A percentile compares a stretch with the other conserved stretches of the same genome.
Conservation (phyloP, 2,113 vertebrate genomes). For the Spilogale gracilis region DNA sequence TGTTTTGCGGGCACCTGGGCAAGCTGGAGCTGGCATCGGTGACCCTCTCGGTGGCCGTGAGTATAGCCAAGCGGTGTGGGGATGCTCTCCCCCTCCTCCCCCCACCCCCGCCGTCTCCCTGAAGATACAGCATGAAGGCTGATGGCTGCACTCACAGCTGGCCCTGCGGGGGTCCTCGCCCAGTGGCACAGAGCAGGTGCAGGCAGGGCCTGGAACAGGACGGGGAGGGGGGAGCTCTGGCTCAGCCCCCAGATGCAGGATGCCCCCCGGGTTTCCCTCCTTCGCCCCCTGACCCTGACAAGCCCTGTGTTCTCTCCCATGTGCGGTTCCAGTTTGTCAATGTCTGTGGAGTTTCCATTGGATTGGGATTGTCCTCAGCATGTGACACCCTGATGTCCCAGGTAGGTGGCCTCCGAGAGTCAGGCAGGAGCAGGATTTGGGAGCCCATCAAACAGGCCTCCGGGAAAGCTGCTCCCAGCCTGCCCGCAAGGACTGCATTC, state of each 20-base stretch:
- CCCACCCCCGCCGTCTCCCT: no score
- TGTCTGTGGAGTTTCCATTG: slow-evolving; percentile 86
- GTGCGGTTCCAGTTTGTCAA: slow-evolving; percentile 85
- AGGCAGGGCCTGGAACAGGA: not conserved
- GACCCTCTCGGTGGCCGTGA: slow-evolving; percentile 86
- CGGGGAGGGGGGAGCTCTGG: not conserved
- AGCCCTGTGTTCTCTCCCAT: not conserved
- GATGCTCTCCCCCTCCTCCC: no score
- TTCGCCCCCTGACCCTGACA: not conserved
- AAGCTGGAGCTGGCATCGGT: slow-evolving; percentile 87
- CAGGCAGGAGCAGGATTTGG: not conserved
- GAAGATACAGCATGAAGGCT: not conserved
- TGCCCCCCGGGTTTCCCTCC: accelerated
- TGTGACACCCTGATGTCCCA: slow-evolving; percentile 90
- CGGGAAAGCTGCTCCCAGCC: not conserved
- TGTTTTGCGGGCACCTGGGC: slow-evolving; percentile 90
- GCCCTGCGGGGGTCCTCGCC: no score
- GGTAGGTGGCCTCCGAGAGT: slow-evolving; percentile 75
- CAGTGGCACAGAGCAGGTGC: accelerated
- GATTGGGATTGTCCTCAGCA: slow-evolving; percentile 83
- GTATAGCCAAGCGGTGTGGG: not conserved
- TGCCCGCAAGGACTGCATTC: accelerated
- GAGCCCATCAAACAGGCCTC: not conserved
- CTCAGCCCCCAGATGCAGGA: not conserved
- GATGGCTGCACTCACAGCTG: not conserved